Percentiles rank a stretch among this genome's conserved stretches.
These are phyloP conservation scores for Eupithecia tripunctaria DNA, from an alignment of 2,888 invertebrate genomes.

Conservation along the genomic window DNA sequence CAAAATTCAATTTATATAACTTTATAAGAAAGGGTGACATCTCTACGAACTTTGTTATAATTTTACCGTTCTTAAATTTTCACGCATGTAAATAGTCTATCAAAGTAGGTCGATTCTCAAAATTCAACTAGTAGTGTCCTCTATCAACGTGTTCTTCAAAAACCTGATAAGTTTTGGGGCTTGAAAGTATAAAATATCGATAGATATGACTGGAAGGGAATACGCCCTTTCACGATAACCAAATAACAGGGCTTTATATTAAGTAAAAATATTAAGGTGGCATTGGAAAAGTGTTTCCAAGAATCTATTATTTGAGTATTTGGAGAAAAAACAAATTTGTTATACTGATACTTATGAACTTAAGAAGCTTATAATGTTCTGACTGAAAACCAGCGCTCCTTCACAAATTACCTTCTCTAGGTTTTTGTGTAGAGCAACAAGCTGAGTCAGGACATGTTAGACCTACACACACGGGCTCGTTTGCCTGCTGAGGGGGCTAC, in stretches of 20 bases:
- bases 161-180: neutral
- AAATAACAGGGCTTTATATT: neutral
- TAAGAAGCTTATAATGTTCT: no score
- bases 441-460: no score
- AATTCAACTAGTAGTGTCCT: neutral
- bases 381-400: no score
- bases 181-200: neutral
- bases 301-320: neutral
- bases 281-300: neutral
- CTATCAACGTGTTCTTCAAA: neutral
- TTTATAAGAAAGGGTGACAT: no score
- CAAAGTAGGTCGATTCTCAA: neutral
- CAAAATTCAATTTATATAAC: no score
- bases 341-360: neutral
- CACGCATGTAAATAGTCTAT: neutral
- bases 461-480: no score
- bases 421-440: no score
- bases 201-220: neutral
- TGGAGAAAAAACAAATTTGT: neutral
- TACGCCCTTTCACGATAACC: neutral
- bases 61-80: neutral
- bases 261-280: neutral
- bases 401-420: no score
- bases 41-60: neutral
- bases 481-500: no score